phyloP scores from a whole-genome alignment of 2,113 vertebrate genomes.

The Galemys pyrenaicus region DNA sequence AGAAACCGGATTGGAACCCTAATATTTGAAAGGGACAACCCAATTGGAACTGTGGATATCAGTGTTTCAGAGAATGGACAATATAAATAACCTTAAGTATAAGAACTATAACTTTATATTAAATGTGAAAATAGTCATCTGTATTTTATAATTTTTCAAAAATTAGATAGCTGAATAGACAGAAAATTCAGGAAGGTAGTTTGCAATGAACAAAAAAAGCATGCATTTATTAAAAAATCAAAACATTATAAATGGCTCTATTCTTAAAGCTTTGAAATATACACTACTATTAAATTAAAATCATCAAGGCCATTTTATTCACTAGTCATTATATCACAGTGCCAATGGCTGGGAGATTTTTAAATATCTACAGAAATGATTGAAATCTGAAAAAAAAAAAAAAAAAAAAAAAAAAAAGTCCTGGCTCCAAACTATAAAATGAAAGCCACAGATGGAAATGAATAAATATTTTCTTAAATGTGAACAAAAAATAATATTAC shows the following conservation, averaged over 20 bases:
- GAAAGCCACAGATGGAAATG: conserved; percentile 54
- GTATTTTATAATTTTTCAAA: background rate
- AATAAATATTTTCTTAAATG: conserved; percentile 55
- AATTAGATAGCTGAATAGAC: background rate
- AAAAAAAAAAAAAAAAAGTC: background rate
- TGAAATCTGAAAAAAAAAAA: background rate
- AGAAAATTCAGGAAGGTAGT: background rate
- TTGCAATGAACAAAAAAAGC: background rate
- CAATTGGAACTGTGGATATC: background rate
- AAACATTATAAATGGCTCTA: conserved; percentile 1
- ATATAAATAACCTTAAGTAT: background rate
- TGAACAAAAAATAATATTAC: conserved; percentile 33
- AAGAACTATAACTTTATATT: background rate
- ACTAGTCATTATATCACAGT: conserved; percentile 1
- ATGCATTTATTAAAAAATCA: conserved; percentile 1
- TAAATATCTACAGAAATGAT: conserved; percentile 40
- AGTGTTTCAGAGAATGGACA: background rate
- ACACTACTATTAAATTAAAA: background rate
- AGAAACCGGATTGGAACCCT: background rate
- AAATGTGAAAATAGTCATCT: conserved; percentile 34
- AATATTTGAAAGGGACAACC: background rate
- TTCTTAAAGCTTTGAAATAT: conserved; percentile 15
- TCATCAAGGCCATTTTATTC: conserved; percentile 33
- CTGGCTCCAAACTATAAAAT: conserved; percentile 39
- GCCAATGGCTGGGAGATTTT: conserved; percentile 6